These are phyloP conservation scores for Origma solitaria DNA, from an alignment of 2,113 vertebrate genomes.

Conservation along the genomic window DNA sequence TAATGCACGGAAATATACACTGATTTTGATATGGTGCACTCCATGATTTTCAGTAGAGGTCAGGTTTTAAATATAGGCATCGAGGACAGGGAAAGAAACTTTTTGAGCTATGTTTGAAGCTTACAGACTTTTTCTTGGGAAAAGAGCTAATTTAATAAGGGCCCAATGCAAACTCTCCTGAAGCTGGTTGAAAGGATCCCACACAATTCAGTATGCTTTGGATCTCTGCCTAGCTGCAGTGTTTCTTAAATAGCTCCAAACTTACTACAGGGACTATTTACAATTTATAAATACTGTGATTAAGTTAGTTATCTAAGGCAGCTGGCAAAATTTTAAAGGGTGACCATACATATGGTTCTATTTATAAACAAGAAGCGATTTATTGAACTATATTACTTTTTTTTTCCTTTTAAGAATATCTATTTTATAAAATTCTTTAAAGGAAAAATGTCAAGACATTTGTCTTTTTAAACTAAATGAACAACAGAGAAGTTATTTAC, in stretches of 20 bases:
- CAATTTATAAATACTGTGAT: constrained; percentile 27
- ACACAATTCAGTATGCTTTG: constrained; percentile 12
- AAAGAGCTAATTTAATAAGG: not conserved
- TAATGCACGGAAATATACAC: not conserved
- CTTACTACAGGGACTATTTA: constrained; percentile 27
- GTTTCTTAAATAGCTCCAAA: constrained; percentile 36
- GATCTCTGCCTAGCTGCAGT: constrained; percentile 3
- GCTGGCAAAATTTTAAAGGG: constrained; percentile 39
- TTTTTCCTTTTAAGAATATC: not conserved
- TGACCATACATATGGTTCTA: constrained; percentile 8
- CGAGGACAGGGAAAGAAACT: not conserved
- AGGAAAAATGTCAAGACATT: not conserved
- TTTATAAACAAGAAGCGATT: constrained; percentile 24
- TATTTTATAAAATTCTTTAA: not conserved
- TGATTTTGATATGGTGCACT: not conserved
- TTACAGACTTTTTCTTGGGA: not conserved
- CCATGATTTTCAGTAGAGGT: not conserved
- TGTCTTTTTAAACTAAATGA: not conserved
- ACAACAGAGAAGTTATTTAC: not conserved
- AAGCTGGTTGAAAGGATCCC: not conserved
- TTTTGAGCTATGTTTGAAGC: constrained; percentile 6
- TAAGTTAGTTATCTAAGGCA: constrained; percentile 33
- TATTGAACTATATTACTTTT: not conserved
- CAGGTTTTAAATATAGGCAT: not conserved
- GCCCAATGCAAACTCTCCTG: not conserved